Evolutionary conservation across 2,797 vertebrate species (phyloP), one percentile per base, ranked within the genome.

Genomic region (Cossypha niveicapilla): DNA sequence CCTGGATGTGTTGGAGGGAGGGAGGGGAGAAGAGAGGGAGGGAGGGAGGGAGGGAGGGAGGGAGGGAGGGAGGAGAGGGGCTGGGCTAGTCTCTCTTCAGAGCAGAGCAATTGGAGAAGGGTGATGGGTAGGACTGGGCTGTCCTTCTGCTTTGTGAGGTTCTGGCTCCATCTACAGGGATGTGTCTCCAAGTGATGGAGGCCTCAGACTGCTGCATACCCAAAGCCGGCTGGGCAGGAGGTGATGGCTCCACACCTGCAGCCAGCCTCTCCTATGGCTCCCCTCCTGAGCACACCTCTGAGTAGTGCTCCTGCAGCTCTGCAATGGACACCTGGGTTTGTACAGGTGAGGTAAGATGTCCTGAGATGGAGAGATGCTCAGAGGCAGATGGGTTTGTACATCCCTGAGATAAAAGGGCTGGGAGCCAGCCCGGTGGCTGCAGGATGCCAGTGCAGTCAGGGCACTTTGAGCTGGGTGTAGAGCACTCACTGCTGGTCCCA

Each of bases 81-180:
- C 23, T 66, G 80, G 41, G 11, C 28, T 63, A 18, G 11, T 53
- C 6, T 47, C 4, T 73, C 13, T 67, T 65, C 42, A 63, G 56
- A 73, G 51, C 70, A 44, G 35, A 54, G 65, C 0, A 0, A 32
- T 45, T 12, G 8, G 61, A 78, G 35, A 50, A 84, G 13, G 19
- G 13, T 0, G 1, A 37, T 44, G 47, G 27, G 18, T 32, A 50
- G 34, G 86, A 24, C 73, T 11, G 39, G 47, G 39, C 83, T 56
- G 60, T 71, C 24, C 47, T 87, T 78, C 44, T 85, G 72, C 89
- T 88, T 95, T 85, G 86, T 93, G 94, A 94, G 89, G 92, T 87
- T 96, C 84, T 95, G 78, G 96, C 96, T 96, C 96, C 96, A 94
- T 93, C 96, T 96, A 95, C 93, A 95, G 96, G 96, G 86, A 63